phyloP scores from a whole-genome alignment of 2,113 vertebrate genomes.

The Deroptyus accipitrinus region DNA sequence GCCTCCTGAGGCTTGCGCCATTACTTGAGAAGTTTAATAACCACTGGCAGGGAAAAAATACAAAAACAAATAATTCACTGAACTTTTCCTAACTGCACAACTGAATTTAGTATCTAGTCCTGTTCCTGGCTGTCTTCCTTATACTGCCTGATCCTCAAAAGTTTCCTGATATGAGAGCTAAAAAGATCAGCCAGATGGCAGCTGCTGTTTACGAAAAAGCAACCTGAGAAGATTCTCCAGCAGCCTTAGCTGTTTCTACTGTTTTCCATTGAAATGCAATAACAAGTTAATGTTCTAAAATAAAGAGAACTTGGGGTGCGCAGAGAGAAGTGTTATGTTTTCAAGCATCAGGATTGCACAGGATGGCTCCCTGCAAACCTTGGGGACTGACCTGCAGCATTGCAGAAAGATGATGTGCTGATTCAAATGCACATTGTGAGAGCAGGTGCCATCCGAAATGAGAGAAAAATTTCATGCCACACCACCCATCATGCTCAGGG shows the following conservation, averaged over 20 bases:
- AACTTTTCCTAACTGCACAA: background rate
- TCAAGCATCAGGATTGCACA: background rate
- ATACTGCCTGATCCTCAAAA: background rate
- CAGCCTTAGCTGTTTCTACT: background rate
- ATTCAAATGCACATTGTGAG: background rate
- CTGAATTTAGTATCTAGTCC: background rate
- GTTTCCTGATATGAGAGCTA: background rate
- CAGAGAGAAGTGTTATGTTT: background rate
- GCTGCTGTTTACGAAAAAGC: background rate
- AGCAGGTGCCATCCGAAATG: background rate
- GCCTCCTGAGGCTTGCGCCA: background rate
- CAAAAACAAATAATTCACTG: background rate
- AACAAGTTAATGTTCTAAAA: background rate
- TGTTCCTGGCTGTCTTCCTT: background rate
- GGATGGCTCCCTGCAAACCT: background rate
- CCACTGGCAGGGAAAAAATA: background rate
- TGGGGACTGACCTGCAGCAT: background rate
- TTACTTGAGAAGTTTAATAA: background rate
- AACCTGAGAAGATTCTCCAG: background rate
- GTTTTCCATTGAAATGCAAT: background rate
- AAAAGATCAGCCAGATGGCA: background rate
- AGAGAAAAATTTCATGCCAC: background rate
- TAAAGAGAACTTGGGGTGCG: background rate
- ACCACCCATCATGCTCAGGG: background rate
- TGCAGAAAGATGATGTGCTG: background rate